Evolutionary conservation across 1,140 invertebrate genomes (phyloP).

Genomic region (Druon quercuslanigerum): DNA sequence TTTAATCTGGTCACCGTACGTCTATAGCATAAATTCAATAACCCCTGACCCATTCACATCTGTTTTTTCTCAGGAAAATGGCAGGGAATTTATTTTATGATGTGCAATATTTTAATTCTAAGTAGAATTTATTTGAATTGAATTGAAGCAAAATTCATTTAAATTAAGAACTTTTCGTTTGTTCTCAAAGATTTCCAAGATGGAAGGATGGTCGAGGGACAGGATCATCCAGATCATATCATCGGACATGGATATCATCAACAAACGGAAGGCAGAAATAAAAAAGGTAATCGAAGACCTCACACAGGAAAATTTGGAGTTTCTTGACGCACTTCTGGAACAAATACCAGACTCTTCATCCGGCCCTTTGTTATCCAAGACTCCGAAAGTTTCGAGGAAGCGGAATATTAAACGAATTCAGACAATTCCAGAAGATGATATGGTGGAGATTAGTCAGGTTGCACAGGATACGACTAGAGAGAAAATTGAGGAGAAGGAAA

Average conservation of each 20-base stretch:
- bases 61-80: no score
- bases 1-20: no score
- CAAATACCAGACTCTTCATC: conserved; percentile 54
- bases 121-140: not conserved
- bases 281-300: conserved; percentile 34
- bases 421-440: conserved; percentile 66
- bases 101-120: no score
- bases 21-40: no score
- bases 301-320: conserved; percentile 40
- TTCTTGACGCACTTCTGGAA: conserved; percentile 38
- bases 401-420: conserved; percentile 56
- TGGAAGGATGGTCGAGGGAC: conserved; percentile 38
- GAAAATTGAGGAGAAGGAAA: not conserved
- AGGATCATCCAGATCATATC: conserved; percentile 38
- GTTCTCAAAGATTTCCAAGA: not conserved
- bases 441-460: conserved; percentile 34
- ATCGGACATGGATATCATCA: conserved; percentile 32
- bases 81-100: no score
- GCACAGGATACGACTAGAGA: not conserved
- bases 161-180: not conserved
- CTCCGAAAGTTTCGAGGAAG: conserved; percentile 62
- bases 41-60: no score
- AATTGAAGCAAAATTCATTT: not conserved
- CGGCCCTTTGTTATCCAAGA: conserved; percentile 63
- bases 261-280: conserved; percentile 41